phyloP scores from a whole-genome alignment of 1,140 invertebrate species.

The Drosophila sturtevanti region DNA sequence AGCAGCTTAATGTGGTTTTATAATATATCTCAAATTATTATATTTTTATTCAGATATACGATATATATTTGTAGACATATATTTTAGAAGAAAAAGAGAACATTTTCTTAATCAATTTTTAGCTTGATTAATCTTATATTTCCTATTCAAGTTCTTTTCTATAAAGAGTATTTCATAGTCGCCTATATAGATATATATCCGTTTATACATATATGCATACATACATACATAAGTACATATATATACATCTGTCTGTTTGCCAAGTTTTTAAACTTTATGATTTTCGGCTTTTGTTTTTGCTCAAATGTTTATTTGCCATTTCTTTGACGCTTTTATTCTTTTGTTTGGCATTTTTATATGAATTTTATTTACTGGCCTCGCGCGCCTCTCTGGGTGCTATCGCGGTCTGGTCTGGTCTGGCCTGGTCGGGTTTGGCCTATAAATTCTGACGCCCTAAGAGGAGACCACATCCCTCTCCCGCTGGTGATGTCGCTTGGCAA shows the following conservation, averaged over 20 bases:
- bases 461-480: conserved; percentile 5
- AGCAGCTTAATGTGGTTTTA: no score
- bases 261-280: conserved; percentile 52
- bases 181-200: background rate
- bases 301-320: conserved; percentile 71
- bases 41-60: no score
- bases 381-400: conserved; percentile 25
- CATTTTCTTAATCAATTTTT: no score
- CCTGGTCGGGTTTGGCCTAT: conserved; percentile 44
- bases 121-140: no score
- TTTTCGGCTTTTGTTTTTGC: conserved; percentile 44
- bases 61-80: no score
- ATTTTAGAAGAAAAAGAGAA: no score
- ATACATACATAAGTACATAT: background rate
- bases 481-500: conserved; percentile 26
- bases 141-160: background rate
- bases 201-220: background rate
- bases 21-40: no score
- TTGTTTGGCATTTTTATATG: conserved; percentile 75
- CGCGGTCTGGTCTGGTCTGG: background rate
- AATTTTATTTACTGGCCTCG: conserved; percentile 74
- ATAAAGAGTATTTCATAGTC: background rate
- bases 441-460: conserved; percentile 66
- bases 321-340: conserved; percentile 76
- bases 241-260: conserved; percentile 35